A percentile compares a stretch with the other conserved stretches of the same genome.
Evolutionary conservation across 2,113 vertebrate species (phyloP).

Genomic region (Podarcis muralis): DNA sequence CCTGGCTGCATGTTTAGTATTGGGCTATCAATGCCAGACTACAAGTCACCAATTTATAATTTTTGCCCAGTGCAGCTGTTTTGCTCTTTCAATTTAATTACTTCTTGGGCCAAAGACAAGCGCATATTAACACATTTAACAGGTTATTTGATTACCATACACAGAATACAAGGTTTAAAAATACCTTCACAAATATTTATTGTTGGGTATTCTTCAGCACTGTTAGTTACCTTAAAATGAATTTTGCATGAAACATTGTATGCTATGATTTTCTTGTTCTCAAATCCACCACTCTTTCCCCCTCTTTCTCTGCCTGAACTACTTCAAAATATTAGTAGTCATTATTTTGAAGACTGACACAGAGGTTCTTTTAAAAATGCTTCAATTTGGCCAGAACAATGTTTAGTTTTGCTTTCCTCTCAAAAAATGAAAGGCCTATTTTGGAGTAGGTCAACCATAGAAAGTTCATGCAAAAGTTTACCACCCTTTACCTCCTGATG

Average conservation of each 20-base stretch:
- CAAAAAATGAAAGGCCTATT: not conserved
- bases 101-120: not conserved
- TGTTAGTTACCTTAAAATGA: not conserved
- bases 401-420: constrained; percentile 13
- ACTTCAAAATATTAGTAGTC: not conserved
- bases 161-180: not conserved
- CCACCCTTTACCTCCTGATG: constrained; percentile 41
- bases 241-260: constrained; percentile 9
- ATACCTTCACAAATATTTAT: not conserved
- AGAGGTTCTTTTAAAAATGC: constrained; percentile 35
- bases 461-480: constrained; percentile 41
- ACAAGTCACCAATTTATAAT: rapidly evolving
- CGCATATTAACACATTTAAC: not conserved
- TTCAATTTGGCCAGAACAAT: not conserved
- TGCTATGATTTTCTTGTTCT: constrained; percentile 5
- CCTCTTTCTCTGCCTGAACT: not conserved
- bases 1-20: not conserved
- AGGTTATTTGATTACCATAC: not conserved
- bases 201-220: not conserved
- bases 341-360: constrained; percentile 15
- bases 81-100: not conserved
- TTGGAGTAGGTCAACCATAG: constrained; percentile 44
- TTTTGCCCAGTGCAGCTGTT: rapidly evolving
- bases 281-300: not conserved
- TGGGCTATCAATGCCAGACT: constrained; percentile 16